Evolutionary conservation across 2,113 vertebrate genomes (phyloP), one percentile per base, ranked within the genome.

Genomic region (Microtus richardsoni): DNA sequence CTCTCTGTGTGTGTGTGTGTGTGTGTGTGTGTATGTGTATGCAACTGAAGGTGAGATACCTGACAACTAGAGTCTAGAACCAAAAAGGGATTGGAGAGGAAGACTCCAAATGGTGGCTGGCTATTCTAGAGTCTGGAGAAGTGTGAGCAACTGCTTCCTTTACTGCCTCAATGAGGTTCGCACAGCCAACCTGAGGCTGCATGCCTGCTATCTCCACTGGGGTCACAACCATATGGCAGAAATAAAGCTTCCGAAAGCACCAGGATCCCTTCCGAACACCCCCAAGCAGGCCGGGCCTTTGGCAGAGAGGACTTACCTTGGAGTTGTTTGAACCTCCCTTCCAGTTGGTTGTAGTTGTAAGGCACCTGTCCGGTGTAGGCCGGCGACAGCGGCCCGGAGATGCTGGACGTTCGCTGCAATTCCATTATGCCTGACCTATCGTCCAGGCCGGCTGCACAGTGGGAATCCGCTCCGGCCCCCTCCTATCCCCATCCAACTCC

Each of bases 301-400:
- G 54, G 79, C 70, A 77, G 84, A 79, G 84, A 64, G 39, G 49
- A 41, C 98, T 99, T 99, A 99, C 99, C 99, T 99, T 99, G 99
- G 71, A 99, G 98, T 98, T 99, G 99, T 93, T 99, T 99, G 98
- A 99, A 99, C 66, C 99, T 99, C 66, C 99, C 99, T 96, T 99
- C 99, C 98, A 99, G 98, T 98, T 98, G 99, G 94, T 99, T 99
- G 97, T 99, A 99, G 99, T 98, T 99, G 97, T 99, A 98, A 44
- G 98, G 98, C 97, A 98, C 98, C 98, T 99, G 99, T 91, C 98
- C 98, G 0, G 99, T 97, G 86, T 99, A 99, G n/a, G 98, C 98
- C 3, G 99, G 98, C 52, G 99, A 98, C 92, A 99, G 98, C 0
- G 99, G 98, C 80, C 98, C 99, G 0, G 99, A 98, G 93, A 98